Evolutionary conservation across 2,113 vertebrate genomes (phyloP), one percentile per base, ranked within the genome.

Genomic region (Albula goreensis): DNA sequence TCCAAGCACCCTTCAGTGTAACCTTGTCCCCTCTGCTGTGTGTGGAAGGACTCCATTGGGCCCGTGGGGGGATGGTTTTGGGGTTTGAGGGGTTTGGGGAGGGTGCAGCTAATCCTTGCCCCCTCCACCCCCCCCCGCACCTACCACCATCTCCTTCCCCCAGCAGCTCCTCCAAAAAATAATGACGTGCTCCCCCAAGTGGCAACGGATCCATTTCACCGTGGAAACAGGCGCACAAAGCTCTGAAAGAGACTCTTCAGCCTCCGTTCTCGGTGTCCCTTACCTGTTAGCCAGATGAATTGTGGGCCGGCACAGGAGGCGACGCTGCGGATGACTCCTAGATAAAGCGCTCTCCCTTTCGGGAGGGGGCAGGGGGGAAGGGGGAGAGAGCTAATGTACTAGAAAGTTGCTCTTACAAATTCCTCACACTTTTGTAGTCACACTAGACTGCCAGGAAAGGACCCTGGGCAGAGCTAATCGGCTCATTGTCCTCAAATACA

Each of bases 231-330:
- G 89, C 90, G 91, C 91, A 95, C 93, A 94, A 94, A 80, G 94
- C 92, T 87, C 91, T 93, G 92, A 94, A 94, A 93, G 90, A 91
- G 90, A 91, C 93, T 95, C 93, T 94, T 92, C 92, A 93, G 93
- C 93, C 91, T 91, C 90, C 87, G 90, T 90, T 91, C 31, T 41
- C 81, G 48, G 90, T 94, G 94, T 95, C 93, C 90, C 93, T 94
- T 95, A 94, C 94, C 94, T 93, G 92, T 92, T 93, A 89, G 91
- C 91, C 90, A 91, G 91, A 92, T 94, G 90, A 93, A 92, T 92
- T 91, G 92, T 92, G 93, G 90, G 92, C 90, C 90, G 91, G 91
- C 91, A 89, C 92, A 91, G 92, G 90, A 92, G 91, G 93, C 91
- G 94, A 93, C 90, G 87, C 88, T 91, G 93, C 91, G 93, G 31